Conservation (phyloP, 1,140 invertebrate genomes). For the Pseudomyrmex gracilis region DNA sequence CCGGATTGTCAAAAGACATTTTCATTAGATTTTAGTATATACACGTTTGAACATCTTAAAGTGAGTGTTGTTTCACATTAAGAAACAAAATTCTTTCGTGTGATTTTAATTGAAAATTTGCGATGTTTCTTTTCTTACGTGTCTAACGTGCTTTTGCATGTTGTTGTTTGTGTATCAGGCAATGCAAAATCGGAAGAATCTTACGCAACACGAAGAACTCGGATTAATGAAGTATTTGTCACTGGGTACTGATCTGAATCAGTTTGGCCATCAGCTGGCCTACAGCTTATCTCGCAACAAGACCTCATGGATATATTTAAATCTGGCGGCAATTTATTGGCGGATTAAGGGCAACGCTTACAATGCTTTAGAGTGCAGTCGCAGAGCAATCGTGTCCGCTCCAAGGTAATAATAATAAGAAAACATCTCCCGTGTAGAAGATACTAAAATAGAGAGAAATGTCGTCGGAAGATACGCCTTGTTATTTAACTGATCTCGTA, state of each 20-base stretch:
- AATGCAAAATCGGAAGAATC: slow-evolving; percentile 87
- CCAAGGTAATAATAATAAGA: slow-evolving; percentile 87
- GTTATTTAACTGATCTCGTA: slow-evolving; percentile 30
- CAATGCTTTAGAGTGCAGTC: slow-evolving; percentile 92
- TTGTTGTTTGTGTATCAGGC: slow-evolving; percentile 81
- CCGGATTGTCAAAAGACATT: slow-evolving; percentile 89
- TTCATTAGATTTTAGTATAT: slow-evolving; percentile 91
- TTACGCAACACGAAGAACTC: slow-evolving; percentile 89
- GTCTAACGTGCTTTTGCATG: background rate
- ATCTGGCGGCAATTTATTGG: slow-evolving; percentile 95
- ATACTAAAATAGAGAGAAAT: slow-evolving; percentile 24
- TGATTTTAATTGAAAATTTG: too few relatives aligned
- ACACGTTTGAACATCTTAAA: slow-evolving; percentile 93
- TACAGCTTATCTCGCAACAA: slow-evolving; percentile 89
- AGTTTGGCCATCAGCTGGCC: slow-evolving; percentile 89
- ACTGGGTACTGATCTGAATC: slow-evolving; percentile 87
- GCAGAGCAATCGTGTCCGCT: slow-evolving; percentile 91
- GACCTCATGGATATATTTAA: slow-evolving; percentile 94
- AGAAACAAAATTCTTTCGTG: too few relatives aligned
- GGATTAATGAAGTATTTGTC: slow-evolving; percentile 88
- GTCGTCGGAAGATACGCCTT: background rate
- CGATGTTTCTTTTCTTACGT: too few relatives aligned
- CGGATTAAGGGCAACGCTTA: slow-evolving; percentile 91
- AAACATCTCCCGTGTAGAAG: background rate
- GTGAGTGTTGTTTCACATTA: slow-evolving; percentile 82